Conservation (phyloP, 1,140 invertebrate genomes). For the Macrobrachium rosenbergii region DNA sequence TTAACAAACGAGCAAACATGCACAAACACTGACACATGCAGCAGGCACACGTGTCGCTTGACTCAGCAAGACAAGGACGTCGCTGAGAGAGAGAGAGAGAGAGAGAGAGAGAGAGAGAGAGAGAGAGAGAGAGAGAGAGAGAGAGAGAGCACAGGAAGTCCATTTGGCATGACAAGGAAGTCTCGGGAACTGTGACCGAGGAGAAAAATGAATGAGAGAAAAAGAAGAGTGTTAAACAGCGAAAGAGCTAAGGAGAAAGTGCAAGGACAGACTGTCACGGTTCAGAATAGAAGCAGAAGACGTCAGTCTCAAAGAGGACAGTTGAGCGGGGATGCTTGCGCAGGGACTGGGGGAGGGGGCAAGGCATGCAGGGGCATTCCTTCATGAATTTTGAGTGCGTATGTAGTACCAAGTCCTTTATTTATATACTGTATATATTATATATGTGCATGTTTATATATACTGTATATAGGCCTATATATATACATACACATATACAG, state of each 20-base stretch:
- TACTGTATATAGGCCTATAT: no score
- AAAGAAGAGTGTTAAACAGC: not conserved
- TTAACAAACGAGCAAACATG: no score
- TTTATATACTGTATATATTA: no score
- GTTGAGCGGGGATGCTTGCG: not conserved
- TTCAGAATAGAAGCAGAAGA: not conserved
- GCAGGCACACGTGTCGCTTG: no score
- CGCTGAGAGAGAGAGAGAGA: constrained; percentile 24
- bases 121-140: constrained; percentile 25
- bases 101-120: constrained; percentile 18
- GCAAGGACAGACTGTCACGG: not conserved
- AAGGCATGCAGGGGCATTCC: no score
- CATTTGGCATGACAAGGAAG: not conserved
- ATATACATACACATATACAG: no score
- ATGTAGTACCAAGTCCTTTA: no score
- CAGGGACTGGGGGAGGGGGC: no score
- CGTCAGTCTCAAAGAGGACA: not conserved
- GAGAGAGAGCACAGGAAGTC: not conserved
- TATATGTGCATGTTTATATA: no score
- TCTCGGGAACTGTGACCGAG: not conserved
- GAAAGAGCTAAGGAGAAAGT: not conserved
- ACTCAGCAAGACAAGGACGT: not conserved
- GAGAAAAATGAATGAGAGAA: not conserved
- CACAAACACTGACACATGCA: no score
- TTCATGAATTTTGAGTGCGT: no score